Base-by-base conservation (phyloP, 2,797 vertebrate genomes). In the Myoxocephalus aenaeus region DNA sequence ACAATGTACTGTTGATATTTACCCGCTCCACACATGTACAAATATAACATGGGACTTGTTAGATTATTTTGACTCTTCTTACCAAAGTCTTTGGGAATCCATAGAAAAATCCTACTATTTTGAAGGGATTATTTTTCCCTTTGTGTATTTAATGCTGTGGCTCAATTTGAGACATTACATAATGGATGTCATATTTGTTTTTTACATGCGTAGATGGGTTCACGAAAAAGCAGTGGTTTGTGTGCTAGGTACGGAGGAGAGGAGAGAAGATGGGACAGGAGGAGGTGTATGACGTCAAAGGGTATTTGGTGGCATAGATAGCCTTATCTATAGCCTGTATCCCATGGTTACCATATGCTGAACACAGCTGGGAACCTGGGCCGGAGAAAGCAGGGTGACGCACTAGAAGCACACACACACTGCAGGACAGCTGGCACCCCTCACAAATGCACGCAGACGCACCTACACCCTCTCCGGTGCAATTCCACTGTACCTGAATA, bases 291-390 rank as follows among this genome's bases (percentile, higher is more conserved):
- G 84, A 92, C 88, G 88, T 92, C 86, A 92, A 92, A 87, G 67
- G 62, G 51, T 83, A 80, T 73, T 70, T 82, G 83, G 87, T 88
- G 86, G 84, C 84, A 84, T 80, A 76, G 80, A 73, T 83, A 73
- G 51, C 72, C 71, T 88, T 90, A 87, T 88, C 86, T 83, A 80
- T 66, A 69, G 85, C 86, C 82, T 78, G 86, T 89, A 82, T 92
- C 90, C 91, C 86, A 92, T 90, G 89, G 92, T 90, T 89, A 93
- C 92, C 93, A 94, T 94, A 94, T 94, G 93, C 89, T 86, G 64
- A 63, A 85, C 86, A 76, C 88, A 73, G 86, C 90, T 79, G 84
- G 89, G 84, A 86, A 86, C 81, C 86, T 78, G 87, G 85, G 88
- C 82, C 70, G 25, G 75, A 79, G 86, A 91, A 89, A 80, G 82